Conservation (phyloP, 2,888 invertebrate genomes). For the Agonopterix heracliana region DNA sequence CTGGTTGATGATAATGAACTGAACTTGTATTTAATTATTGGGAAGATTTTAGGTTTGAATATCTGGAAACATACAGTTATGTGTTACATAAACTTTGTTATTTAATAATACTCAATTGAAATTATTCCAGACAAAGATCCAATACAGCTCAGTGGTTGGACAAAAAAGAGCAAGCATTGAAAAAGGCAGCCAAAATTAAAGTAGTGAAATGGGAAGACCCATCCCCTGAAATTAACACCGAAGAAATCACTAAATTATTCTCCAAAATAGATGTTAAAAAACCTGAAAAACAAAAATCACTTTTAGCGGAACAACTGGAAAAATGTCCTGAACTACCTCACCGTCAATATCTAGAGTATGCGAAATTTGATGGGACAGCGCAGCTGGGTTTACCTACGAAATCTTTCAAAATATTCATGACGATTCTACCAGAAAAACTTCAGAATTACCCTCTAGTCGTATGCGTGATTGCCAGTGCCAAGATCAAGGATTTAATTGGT, state of each 20-base stretch:
- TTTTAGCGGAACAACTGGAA: conserved; percentile 84
- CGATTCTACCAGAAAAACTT: conserved; percentile 88
- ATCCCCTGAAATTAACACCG: conserved; percentile 60
- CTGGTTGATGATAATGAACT: too few species aligned
- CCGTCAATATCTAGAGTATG: conserved; percentile 92
- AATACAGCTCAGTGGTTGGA: conserved; percentile 93
- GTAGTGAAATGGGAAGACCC: conserved; percentile 83
- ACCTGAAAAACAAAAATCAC: conserved; percentile 69
- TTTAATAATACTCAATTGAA: too few species aligned
- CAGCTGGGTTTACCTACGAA: conserved; percentile 87
- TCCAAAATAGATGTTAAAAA: conserved; percentile 54
- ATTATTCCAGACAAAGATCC: conserved; percentile 79
- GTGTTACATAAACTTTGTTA: too few species aligned
- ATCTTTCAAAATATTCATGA: conserved; percentile 92
- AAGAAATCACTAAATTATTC: conserved; percentile 78
- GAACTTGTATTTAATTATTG: too few species aligned
- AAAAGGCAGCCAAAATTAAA: conserved; percentile 85
- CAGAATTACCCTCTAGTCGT: conserved; percentile 90
- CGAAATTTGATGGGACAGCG: conserved; percentile 93
- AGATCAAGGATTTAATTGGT: conserved; percentile 93
- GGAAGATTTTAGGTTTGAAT: too few species aligned
- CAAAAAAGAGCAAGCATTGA: conserved; percentile 90
- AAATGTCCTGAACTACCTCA: conserved; percentile 85
- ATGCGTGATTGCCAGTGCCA: conserved; percentile 88
- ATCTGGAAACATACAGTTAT: too few species aligned